Conservation (phyloP, 2,888 invertebrate genomes). For the Perdita meconis region DNA sequence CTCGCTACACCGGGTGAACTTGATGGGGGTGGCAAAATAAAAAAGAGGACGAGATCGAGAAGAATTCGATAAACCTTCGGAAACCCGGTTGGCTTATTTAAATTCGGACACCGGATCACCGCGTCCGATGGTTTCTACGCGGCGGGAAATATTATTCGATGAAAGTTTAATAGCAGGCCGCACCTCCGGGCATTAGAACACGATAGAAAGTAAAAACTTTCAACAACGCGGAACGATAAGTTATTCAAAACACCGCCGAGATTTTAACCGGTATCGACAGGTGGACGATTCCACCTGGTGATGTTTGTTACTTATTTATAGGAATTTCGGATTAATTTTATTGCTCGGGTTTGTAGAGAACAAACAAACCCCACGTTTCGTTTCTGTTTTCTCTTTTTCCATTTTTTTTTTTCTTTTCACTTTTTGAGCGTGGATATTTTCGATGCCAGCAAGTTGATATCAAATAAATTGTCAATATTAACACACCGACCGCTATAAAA, state of each 20-base stretch:
- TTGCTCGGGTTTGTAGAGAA: neutral
- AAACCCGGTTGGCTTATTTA: constrained; percentile 62
- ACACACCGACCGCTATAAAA: too few relatives aligned
- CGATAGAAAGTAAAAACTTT: constrained; percentile 22
- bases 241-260: constrained; percentile 9
- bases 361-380: too few relatives aligned
- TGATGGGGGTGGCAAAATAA: constrained; percentile 63
- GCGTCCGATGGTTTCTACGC: constrained; percentile 3
- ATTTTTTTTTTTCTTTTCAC: too few relatives aligned
- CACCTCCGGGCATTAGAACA: constrained; percentile 14
- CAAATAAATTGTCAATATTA: too few relatives aligned
- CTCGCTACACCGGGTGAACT: constrained; percentile 26
- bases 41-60: constrained; percentile 67
- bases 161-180: constrained; percentile 23
- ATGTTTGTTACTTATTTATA: neutral
- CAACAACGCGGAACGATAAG: neutral
- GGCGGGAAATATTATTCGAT: constrained; percentile 32
- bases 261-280: neutral
- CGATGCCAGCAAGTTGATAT: too few relatives aligned
- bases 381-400: too few relatives aligned
- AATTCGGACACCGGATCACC: constrained; percentile 51
- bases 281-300: neutral
- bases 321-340: neutral
- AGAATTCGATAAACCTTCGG: constrained; percentile 75
- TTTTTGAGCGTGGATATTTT: too few relatives aligned